phyloP scores from a whole-genome alignment of 2,113 vertebrate genomes.

The Asarcornis scutulata region DNA sequence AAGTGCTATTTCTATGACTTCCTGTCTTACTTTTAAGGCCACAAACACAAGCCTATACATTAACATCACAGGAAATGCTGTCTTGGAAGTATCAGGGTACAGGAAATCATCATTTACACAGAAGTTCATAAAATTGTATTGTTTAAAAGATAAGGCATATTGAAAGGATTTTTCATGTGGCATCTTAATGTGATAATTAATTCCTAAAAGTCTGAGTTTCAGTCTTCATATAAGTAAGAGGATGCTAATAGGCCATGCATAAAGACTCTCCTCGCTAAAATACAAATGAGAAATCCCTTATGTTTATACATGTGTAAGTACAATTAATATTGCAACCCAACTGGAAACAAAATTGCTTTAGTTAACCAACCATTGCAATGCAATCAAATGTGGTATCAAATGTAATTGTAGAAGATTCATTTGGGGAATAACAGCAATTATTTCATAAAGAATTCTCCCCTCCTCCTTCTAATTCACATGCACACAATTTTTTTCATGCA shows the following conservation, averaged over 20 bases:
- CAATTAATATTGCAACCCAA: constrained; percentile 74
- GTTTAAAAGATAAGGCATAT: background rate
- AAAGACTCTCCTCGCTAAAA: constrained; percentile 63
- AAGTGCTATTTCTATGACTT: background rate
- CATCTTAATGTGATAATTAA: constrained; percentile 48
- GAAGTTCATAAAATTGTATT: background rate
- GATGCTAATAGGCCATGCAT: constrained; percentile 61
- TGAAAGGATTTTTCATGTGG: background rate
- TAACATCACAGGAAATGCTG: background rate
- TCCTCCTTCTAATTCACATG: background rate
- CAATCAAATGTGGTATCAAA: constrained; percentile 76
- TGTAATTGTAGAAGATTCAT: constrained; percentile 70
- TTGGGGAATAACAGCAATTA: constrained; percentile 74
- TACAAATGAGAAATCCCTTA: constrained; percentile 65
- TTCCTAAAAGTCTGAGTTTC: constrained; percentile 33
- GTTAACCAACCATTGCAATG: constrained; percentile 79
- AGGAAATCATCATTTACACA: background rate
- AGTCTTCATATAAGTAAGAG: constrained; percentile 38
- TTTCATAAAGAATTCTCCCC: constrained; percentile 56
- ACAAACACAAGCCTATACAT: background rate
- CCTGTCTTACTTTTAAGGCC: background rate
- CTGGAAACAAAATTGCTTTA: constrained; percentile 76
- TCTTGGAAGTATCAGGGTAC: background rate
- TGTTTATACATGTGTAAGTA: constrained; percentile 77
- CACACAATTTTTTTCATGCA: background rate